Evolutionary conservation across 2,888 invertebrate species (phyloP), one percentile per base, ranked within the genome.

Genomic region (Tetragonula carbonaria): DNA sequence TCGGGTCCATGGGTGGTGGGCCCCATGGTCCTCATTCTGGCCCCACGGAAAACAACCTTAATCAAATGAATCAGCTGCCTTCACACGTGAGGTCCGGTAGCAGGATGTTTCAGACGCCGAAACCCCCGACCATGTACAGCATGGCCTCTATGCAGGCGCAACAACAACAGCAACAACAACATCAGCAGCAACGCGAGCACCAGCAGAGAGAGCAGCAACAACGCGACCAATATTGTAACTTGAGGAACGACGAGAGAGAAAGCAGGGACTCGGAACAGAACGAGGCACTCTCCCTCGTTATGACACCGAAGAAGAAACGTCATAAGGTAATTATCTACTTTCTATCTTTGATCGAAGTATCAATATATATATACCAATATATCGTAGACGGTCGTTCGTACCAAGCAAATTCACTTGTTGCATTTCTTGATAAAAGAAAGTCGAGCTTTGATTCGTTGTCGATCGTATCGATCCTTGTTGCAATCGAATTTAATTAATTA

Each of bases 241-340:
- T 94, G 88, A 92, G 95, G 87, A 87, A 85, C 53, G 93, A 93
- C 79, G 94, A 94, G 53, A 91, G 94, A 75, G 94, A 94, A 82
- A 93, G 90, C 85, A 93, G 94, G 91, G 97, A 97, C 93, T 97
- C 97, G 65, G 98, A 98, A 94, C 98, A 98, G 95, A 98, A 98
- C 95, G 99, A 99, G 94, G 98, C 99, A 5, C 96, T 99, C 80
- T 98, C 98, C 94, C 96, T 99, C 91, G 99, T 99, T 82, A 98
- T 99, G 90, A 98, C 98, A 70, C 98, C 98, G 3, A 99, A 99
- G 95, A 99, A 99, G 96, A 99, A 99, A 95, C 96, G 99, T 78
- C 99, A 99, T 94, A 99, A 99, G 97, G 98, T 95, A 86, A 92
- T 86, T 80, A 77, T 87, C 79, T 11, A 4, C 50, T 62, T 62